phyloP scores from a whole-genome alignment of 1,140 invertebrate species.

The Glomeris maerens region DNA sequence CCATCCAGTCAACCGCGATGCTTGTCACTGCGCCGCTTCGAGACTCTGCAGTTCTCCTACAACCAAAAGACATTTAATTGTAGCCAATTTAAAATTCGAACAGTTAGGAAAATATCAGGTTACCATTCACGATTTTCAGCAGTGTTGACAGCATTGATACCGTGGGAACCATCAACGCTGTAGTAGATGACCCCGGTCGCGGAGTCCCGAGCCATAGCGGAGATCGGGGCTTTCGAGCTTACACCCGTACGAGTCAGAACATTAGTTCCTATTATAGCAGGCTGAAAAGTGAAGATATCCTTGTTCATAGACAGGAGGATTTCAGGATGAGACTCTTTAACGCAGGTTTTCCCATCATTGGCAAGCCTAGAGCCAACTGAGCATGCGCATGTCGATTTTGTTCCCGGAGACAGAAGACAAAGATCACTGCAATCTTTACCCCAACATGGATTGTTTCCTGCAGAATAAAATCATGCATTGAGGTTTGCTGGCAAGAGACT shows the following conservation, averaged over 20 bases:
- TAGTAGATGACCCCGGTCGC: too few species aligned
- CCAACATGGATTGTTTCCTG: conserved; percentile 51
- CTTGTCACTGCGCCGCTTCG: conserved; percentile 6
- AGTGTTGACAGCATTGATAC: too few species aligned
- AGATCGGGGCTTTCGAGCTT: too few species aligned
- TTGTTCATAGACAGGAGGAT: neutral
- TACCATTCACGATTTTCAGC: too few species aligned
- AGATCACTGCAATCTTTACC: conserved; percentile 54
- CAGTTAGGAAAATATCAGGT: too few species aligned
- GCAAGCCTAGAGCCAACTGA: conserved; percentile 38
- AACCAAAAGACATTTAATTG: too few species aligned
- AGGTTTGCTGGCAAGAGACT: neutral
- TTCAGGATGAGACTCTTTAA: conserved; percentile 18
- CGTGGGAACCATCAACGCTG: too few species aligned
- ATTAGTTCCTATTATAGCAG: neutral
- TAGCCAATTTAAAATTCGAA: too few species aligned
- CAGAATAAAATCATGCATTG: conserved; percentile 15
- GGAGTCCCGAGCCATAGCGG: too few species aligned
- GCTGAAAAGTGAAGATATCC: neutral
- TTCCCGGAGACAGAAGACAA: conserved; percentile 53
- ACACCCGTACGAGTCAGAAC: too few species aligned
- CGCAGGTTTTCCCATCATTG: conserved; percentile 26
- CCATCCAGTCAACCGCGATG: conserved; percentile 29
- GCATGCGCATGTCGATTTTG: conserved; percentile 55
- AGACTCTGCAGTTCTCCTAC: neutral